Evolutionary conservation across 2,113 vertebrate species (phyloP).

Genomic region (Poecilia latipinna): DNA sequence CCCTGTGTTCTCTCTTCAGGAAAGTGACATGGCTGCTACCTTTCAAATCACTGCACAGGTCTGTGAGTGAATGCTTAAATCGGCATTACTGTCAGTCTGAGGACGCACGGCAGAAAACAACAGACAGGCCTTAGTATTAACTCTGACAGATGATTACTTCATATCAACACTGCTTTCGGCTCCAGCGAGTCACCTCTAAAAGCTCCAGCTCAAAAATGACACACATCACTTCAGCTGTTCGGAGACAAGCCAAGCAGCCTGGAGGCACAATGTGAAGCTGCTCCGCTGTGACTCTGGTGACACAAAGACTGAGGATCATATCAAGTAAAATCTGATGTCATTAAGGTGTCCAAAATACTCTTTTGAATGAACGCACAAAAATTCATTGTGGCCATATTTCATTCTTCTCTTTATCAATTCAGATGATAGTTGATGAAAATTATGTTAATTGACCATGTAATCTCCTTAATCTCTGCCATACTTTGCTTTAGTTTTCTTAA

Average conservation of each 20-base stretch:
- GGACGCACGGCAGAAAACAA: slow-evolving; percentile 13
- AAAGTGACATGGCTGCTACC: slow-evolving; percentile 15
- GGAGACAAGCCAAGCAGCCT: neutral
- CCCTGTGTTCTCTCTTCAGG: neutral
- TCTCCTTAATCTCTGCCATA: too few relatives aligned
- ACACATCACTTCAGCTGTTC: slow-evolving; percentile 11
- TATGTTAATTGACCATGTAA: too few relatives aligned
- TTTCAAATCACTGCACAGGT: slow-evolving; percentile 6
- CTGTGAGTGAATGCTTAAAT: slow-evolving; percentile 13
- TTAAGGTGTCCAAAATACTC: neutral
- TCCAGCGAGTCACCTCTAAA: slow-evolving; percentile 33
- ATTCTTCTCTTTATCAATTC: neutral
- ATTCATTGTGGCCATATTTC: neutral
- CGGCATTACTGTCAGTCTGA: slow-evolving; percentile 26
- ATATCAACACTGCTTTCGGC: neutral
- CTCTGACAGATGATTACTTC: slow-evolving; percentile 51
- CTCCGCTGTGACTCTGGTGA: neutral
- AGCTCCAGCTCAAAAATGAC: slow-evolving; percentile 30
- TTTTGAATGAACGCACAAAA: neutral
- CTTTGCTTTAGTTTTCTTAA: too few relatives aligned
- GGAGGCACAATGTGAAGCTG: neutral
- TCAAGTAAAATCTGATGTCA: neutral
- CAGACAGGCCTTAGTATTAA: slow-evolving; percentile 34
- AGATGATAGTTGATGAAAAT: neutral
- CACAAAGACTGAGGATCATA: neutral